Conservation (phyloP, 2,797 vertebrate species). For the Malurus leucopterus region DNA sequence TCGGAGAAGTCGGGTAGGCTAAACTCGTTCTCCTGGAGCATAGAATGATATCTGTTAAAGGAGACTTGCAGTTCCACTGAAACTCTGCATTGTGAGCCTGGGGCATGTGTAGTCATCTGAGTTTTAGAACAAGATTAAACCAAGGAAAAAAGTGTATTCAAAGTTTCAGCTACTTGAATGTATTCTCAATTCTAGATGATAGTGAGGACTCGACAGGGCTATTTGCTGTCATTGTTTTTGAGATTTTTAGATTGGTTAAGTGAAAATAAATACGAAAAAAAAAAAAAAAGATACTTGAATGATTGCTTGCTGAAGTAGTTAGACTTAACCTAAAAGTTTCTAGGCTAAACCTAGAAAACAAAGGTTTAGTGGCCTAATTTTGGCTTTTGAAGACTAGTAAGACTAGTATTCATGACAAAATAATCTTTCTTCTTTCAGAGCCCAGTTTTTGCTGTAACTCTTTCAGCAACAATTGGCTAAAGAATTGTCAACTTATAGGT, state of each 20-base stretch:
- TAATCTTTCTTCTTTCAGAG: background rate
- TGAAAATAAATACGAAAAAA: background rate
- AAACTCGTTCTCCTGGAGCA: background rate
- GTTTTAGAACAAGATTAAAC: background rate
- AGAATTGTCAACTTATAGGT: background rate
- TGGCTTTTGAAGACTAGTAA: background rate
- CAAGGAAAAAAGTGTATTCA: background rate
- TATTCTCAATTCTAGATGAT: background rate
- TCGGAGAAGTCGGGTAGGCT: constrained; percentile 86
- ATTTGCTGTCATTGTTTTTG: background rate
- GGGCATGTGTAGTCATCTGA: background rate
- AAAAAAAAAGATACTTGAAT: background rate
- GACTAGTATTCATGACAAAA: background rate
- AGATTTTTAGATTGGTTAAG: background rate
- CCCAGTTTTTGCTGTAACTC: background rate
- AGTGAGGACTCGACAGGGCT: background rate
- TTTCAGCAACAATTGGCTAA: background rate
- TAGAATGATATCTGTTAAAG: background rate
- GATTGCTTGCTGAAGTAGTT: background rate
- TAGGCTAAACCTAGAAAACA: background rate
- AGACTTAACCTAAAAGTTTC: background rate
- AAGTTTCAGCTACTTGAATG: background rate
- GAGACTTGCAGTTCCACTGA: background rate
- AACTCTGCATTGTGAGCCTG: background rate
- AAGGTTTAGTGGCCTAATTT: background rate